Conservation (phyloP, 2,888 invertebrate genomes). For the Phaonia tiefii region DNA sequence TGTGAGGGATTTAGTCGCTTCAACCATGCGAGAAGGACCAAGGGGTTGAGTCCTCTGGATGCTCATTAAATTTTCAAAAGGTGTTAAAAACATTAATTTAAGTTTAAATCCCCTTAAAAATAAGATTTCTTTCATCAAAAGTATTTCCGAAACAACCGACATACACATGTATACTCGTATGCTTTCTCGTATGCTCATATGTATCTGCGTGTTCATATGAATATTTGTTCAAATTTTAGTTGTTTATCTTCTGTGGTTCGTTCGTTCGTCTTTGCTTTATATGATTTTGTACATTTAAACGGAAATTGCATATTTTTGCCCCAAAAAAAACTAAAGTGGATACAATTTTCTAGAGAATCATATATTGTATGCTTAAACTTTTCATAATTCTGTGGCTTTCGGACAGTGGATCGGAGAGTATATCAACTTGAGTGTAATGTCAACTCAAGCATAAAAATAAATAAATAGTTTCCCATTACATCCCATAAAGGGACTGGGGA, state of each 20-base stretch:
- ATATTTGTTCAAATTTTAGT: background rate
- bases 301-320: conserved; percentile 44
- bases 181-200: background rate
- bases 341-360: background rate
- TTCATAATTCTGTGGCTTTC: background rate
- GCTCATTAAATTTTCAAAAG: conserved; percentile 75
- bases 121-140: conserved; percentile 2
- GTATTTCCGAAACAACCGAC: background rate
- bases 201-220: background rate
- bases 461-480: conserved; percentile 22
- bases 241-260: background rate
- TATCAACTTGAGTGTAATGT: too few species aligned
- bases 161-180: background rate
- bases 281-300: conserved; percentile 23
- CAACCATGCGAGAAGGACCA: too few species aligned
- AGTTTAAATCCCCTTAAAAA: conserved; percentile 65
- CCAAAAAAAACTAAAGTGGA: conserved; percentile 11
- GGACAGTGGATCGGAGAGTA: background rate
- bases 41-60: conserved; percentile 24
- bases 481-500: too few species aligned
- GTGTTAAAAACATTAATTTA: conserved; percentile 77
- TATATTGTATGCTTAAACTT: background rate
- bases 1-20: conserved; percentile 3
- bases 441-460: too few species aligned
- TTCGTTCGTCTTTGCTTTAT: background rate